A percentile compares a stretch with the other conserved stretches of the same genome.
phyloP scores from a whole-genome alignment of 2,888 invertebrate species.

The Caenorhabditis doughertyi region DNA sequence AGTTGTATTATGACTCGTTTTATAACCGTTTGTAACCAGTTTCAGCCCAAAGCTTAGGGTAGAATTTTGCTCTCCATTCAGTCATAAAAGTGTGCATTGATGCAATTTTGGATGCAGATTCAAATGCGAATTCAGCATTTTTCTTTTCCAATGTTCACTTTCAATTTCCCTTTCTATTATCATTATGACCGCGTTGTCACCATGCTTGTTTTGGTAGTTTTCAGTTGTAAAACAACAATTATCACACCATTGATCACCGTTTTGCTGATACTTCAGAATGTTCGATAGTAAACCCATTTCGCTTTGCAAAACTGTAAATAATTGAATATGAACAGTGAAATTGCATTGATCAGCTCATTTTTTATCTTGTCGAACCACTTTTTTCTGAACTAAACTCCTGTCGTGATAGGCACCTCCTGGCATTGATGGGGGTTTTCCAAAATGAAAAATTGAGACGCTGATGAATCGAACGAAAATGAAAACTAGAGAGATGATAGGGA shows the following conservation, averaged over 20 bases:
- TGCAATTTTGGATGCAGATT: conserved; percentile 8
- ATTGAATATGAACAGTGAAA: conserved; percentile 28
- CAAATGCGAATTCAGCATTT: conserved; percentile 29
- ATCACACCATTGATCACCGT: conserved; percentile 32
- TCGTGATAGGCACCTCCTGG: conserved; percentile 52
- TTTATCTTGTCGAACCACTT: conserved; percentile 31
- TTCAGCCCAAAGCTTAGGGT: too few species aligned
- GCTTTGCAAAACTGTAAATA: conserved; percentile 22
- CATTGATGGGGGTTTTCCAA: conserved; percentile 21
- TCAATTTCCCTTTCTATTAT: conserved; percentile 13
- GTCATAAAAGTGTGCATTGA: conserved; percentile 14
- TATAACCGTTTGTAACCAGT: too few species aligned
- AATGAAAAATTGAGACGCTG: conserved; percentile 21
- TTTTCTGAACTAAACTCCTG: conserved; percentile 30
- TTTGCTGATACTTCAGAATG: conserved; percentile 24
- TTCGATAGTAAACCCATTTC: conserved; percentile 5
- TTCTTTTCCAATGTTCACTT: conserved; percentile 18
- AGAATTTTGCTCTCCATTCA: neutral
- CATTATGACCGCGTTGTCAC: neutral
- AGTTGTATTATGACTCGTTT: too few species aligned
- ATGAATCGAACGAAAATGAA: conserved; percentile 2
- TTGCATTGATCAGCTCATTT: conserved; percentile 52
- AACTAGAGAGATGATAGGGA: conserved; percentile 10
- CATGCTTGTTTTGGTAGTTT: conserved; percentile 47
- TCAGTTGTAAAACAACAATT: conserved; percentile 35